These are phyloP conservation scores for Schizopygopsis pylzovi DNA, from an alignment of 2,797 vertebrate genomes.

Conservation along the genomic window DNA sequence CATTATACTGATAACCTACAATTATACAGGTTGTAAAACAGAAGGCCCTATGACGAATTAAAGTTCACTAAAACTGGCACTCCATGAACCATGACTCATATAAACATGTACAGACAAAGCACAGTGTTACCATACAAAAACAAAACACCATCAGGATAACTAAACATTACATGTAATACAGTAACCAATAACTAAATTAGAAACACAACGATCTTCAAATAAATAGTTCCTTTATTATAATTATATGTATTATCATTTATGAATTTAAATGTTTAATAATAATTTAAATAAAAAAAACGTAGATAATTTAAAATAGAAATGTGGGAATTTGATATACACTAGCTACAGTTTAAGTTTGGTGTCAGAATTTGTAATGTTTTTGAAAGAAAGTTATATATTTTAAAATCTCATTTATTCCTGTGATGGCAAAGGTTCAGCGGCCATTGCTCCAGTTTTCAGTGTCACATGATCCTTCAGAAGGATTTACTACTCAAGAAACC, in stretches of 20 bases:
- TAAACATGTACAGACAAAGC: neutral
- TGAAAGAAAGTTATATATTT: neutral
- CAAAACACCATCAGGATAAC: neutral
- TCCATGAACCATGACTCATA: neutral
- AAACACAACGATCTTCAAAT: neutral
- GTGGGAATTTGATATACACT: neutral
- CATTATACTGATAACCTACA: neutral
- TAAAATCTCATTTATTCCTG: neutral
- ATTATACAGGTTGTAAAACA: neutral
- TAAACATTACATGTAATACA: neutral
- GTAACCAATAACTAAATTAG: neutral
- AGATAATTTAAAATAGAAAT: neutral
- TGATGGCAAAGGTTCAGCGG: neutral
- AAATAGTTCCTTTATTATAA: neutral
- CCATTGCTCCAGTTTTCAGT: neutral
- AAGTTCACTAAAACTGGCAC: neutral
- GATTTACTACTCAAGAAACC: neutral
- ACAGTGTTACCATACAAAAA: neutral
- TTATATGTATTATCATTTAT: no score
- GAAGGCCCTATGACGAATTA: neutral
- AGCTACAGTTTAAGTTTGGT: neutral
- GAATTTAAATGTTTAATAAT: constrained; percentile 1
- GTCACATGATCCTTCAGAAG: neutral
- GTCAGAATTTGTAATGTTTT: neutral
- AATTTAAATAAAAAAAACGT: neutral